A percentile compares a stretch with the other conserved stretches of the same genome.
Conservation (phyloP, 1,140 invertebrate genomes). For the Manduca sexta region DNA sequence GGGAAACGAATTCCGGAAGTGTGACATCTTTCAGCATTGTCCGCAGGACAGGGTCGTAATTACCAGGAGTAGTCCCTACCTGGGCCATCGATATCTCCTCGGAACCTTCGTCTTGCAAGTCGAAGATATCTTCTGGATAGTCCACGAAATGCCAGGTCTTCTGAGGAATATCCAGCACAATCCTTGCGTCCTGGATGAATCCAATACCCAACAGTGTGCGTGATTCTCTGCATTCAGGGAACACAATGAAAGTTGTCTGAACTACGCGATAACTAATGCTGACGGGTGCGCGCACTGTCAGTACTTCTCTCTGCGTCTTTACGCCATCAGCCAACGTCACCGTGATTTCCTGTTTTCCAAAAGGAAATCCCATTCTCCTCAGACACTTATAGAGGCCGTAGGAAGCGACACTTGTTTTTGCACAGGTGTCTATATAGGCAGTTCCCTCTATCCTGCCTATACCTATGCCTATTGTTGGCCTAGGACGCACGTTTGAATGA, state of each 20-base stretch:
- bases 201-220: conserved; percentile 12
- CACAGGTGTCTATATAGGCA: background rate
- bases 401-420: background rate
- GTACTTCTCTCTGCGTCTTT: too few species aligned
- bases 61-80: background rate
- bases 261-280: background rate
- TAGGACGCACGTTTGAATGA: background rate
- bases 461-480: background rate
- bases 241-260: conserved; percentile 7
- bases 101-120: background rate
- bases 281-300: background rate
- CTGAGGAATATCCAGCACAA: conserved; percentile 15
- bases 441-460: background rate
- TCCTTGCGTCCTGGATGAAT: conserved; percentile 13
- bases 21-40: background rate
- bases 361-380: background rate
- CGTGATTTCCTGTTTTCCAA: background rate
- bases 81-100: background rate
- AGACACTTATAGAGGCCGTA: background rate
- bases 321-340: background rate
- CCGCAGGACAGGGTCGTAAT: background rate
- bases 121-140: background rate
- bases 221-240: conserved; percentile 7
- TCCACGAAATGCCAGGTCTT: conserved; percentile 6
- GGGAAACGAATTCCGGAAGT: background rate